Conservation (phyloP, 2,113 vertebrate genomes). For the Cavia porcellus region DNA sequence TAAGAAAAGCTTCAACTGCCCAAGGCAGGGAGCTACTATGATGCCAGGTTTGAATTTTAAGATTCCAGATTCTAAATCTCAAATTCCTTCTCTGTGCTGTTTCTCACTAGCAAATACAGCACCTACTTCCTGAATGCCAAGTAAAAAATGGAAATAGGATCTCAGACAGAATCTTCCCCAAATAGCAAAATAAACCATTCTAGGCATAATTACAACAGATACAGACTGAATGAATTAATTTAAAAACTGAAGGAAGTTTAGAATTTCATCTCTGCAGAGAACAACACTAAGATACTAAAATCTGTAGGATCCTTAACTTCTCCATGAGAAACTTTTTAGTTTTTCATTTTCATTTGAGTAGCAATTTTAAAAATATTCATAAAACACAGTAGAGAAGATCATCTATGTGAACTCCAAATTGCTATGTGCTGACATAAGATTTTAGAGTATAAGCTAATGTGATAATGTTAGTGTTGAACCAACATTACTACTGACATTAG, state of each 20-base stretch:
- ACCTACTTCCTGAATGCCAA: neutral
- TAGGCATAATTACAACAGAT: neutral
- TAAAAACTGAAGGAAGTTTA: neutral
- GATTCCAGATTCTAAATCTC: neutral
- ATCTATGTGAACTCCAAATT: neutral
- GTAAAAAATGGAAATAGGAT: neutral
- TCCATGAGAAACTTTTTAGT: neutral
- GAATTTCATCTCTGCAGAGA: neutral
- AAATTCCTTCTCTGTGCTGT: neutral
- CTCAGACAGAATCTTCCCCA: neutral
- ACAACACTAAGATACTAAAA: conserved; percentile 43
- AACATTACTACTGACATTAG: neutral
- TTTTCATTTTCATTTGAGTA: conserved; percentile 22
- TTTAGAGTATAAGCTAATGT: conserved; percentile 35
- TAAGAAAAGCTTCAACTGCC: neutral
- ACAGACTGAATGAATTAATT: conserved; percentile 27
- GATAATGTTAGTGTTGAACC: neutral
- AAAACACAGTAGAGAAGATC: neutral
- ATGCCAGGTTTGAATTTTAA: neutral
- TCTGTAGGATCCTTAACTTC: neutral
- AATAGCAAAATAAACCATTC: neutral
- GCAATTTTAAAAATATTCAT: neutral
- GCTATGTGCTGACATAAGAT: neutral
- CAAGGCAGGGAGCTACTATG: neutral
- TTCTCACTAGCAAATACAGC: neutral